Evolutionary conservation across 2,888 invertebrate species (phyloP), one percentile per base, ranked within the genome.

Genomic region (Orchesella flavescens): DNA sequence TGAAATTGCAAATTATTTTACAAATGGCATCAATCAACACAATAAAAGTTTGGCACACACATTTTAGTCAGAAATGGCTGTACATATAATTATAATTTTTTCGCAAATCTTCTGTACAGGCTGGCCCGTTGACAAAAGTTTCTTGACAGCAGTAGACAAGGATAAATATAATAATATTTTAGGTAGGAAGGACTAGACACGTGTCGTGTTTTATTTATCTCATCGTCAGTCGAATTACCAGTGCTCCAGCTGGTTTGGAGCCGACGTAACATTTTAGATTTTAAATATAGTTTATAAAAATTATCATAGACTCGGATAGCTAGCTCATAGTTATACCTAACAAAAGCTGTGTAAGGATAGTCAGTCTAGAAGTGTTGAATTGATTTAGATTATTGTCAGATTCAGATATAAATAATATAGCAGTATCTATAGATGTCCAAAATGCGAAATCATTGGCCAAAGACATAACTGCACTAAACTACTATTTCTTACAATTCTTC

Each of bases 211-310:
- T 23, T 63, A 63, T 63, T 23, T 63, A 63, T 23, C 13, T 21
- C 13, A 23, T 63, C 21, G 2, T 61, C 19, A 61, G 21, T 17
- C 23, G 13, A 24, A 15, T 21, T n/a, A 10, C 34, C 24, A 63
- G 17, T 73, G 66, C 80, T 80, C 80, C 80, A 80, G 80, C 80
- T 80, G 80, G 80, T 80, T 80, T 80, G 80, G 80, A 65, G 75
- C 53, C 24, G 9, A 21, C 23, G 53, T 34, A 34, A 2, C 9
- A 53, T 1, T 21, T 61, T 4, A 57, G 13, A 46, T 9, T 46
- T 46, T 10, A 10, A 46, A 10, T 46, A 10, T 46, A 46, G 46
- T 10, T n/a, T n/a, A n/a, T n/a, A n/a, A n/a, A n/a, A n/a, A n/a
- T n/a, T n/a, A n/a, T n/a, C n/a, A n/a, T n/a, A n/a, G n/a, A n/a